A percentile compares a stretch with the other conserved stretches of the same genome.
phyloP scores from a whole-genome alignment of 2,113 vertebrate genomes.

The Blennius ocellaris region DNA sequence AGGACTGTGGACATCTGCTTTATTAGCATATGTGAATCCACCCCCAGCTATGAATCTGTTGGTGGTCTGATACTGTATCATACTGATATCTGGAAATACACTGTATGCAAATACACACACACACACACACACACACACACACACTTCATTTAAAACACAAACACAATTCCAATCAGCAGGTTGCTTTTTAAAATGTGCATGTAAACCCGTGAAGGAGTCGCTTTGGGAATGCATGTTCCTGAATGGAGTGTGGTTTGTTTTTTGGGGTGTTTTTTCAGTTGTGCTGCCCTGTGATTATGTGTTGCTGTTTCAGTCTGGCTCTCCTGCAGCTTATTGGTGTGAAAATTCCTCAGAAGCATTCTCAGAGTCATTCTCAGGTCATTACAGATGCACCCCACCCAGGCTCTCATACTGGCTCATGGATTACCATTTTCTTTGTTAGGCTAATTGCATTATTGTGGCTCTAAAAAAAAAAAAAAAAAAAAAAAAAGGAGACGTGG shows the following conservation, averaged over 20 bases:
- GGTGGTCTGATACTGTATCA: constrained; percentile 79
- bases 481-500: too few relatives aligned
- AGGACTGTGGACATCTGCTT: constrained; percentile 82
- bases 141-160: too few relatives aligned
- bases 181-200: background rate
- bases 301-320: constrained; percentile 47
- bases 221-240: constrained; percentile 21
- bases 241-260: constrained; percentile 1
- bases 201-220: constrained; percentile 5
- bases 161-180: too few relatives aligned
- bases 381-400: constrained; percentile 80
- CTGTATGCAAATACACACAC: background rate
- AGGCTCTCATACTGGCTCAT: constrained; percentile 58
- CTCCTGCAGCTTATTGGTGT: constrained; percentile 73
- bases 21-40: constrained; percentile 82
- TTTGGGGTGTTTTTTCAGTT: constrained; percentile 14
- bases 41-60: constrained; percentile 77
- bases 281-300: constrained; percentile 36
- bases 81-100: constrained; percentile 54
- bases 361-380: constrained; percentile 68
- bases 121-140: too few relatives aligned
- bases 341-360: constrained; percentile 72
- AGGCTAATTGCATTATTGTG: constrained; percentile 75
- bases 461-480: background rate
- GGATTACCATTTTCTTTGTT: constrained; percentile 80